Evolutionary conservation across 2,888 invertebrate species (phyloP), one percentile per base, ranked within the genome.

Genomic region (Drosophila leonis): DNA sequence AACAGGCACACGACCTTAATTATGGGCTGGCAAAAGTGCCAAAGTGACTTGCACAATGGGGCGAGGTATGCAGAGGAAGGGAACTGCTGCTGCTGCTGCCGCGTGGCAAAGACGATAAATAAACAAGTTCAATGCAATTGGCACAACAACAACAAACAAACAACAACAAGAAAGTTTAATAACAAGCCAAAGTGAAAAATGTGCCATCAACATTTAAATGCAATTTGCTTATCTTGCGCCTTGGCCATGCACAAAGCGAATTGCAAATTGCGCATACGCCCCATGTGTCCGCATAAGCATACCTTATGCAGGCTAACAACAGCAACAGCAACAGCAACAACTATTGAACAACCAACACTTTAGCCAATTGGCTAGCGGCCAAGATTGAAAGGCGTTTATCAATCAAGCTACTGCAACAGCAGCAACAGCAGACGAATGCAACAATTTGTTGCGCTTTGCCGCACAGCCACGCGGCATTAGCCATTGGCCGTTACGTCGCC

Each of bases 201-300:
- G 64, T 78, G 82, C 52, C 78, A 81, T 62, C 78, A 65, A 24
- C 73, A 60, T 81, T 78, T 67, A 78, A 72, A 68, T 63, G 49
- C 81, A 72, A 73, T 81, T 83, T 71, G 72, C 87, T 86, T 83
- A 88, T 77, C 83, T 64, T 37, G 61, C 51, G 67, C 51, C 64
- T 73, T 63, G 41, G 67, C 51, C 67, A 61, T 63, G 86, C 65
- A 88, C 81, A 49, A 18, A 29, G 48, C 48, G 1, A 31, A 48
- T 31, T n/a, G 83, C 66, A 88, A 88, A 79, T 89, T 83, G 88
- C 79, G 79, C 82, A 89, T 89, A 90, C 90, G 84, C 90, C 90
- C 79, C 79, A 52, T 89, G 57, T 54, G 33, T 12, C 48, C 29
- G 42, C 31, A 56, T 41, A 49, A 37, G 6, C 61, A 62, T n/a